Percentiles rank a stretch among this genome's conserved stretches.
These are phyloP conservation scores for Onychomys leucogaster DNA, from an alignment of 2,797 vertebrate species.

Conservation along the genomic window DNA sequence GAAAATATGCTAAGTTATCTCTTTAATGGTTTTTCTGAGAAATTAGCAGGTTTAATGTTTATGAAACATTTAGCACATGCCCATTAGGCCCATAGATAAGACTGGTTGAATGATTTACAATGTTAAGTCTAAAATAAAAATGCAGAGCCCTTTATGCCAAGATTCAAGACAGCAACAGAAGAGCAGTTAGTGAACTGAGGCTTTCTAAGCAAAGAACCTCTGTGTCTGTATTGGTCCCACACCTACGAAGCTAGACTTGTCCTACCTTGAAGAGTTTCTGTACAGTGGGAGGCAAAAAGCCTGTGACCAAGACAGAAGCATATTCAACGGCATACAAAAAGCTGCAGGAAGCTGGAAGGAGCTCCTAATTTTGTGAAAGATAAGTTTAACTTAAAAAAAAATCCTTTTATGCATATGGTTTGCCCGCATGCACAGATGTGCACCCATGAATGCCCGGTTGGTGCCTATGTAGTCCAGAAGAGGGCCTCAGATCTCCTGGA, in stretches of 20 bases:
- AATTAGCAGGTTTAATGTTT: constrained; percentile 35
- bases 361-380: background rate
- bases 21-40: constrained; percentile 51
- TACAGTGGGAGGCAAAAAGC: background rate
- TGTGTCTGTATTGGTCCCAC: background rate
- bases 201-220: background rate
- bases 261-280: background rate
- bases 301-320: background rate
- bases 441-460: background rate
- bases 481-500: background rate
- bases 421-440: background rate
- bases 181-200: background rate
- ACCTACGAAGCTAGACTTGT: background rate
- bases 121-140: constrained; percentile 39
- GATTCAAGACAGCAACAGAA: constrained; percentile 22
- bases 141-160: background rate
- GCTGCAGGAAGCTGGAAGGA: background rate
- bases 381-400: background rate
- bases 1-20: background rate
- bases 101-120: background rate
- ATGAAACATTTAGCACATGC: constrained; percentile 35
- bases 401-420: background rate
- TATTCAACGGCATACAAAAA: background rate
- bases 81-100: background rate
- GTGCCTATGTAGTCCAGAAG: background rate